A percentile compares a stretch with the other conserved stretches of the same genome.
These are phyloP conservation scores for Origma solitaria DNA, from an alignment of 2,113 vertebrate species.

Conservation along the genomic window DNA sequence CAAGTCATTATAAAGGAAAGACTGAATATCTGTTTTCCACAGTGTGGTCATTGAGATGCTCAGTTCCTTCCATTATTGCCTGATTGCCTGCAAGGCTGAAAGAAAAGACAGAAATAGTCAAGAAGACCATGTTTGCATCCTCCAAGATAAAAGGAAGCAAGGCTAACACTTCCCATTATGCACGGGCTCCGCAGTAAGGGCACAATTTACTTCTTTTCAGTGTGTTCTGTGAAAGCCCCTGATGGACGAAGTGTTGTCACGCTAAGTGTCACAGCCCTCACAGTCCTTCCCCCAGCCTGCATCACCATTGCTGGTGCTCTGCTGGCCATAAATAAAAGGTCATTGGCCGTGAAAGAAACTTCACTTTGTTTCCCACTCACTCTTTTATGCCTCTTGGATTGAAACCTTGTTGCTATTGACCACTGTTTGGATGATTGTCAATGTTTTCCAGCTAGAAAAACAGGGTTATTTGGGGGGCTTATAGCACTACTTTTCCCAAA, in stretches of 20 bases:
- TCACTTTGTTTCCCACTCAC: neutral
- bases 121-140: neutral
- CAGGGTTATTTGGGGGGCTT: neutral
- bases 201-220: neutral
- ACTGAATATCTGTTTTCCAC: neutral
- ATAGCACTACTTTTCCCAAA: neutral
- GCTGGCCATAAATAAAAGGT: neutral
- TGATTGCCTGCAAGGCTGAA: neutral
- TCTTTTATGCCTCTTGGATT: neutral
- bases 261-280: accelerated
- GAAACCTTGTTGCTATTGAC: neutral
- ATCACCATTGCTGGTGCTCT: neutral
- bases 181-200: neutral
- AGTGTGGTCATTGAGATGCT: neutral
- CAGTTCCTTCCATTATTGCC: neutral
- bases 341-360: neutral
- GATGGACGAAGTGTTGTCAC: neutral
- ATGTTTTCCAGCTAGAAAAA: neutral
- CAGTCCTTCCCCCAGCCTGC: neutral
- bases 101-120: neutral
- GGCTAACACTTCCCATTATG: neutral
- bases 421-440: neutral
- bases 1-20: neutral
- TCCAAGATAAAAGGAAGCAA: neutral
- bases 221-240: neutral